phyloP scores from a whole-genome alignment of 2,113 vertebrate genomes.

The Hemiscyllium ocellatum region DNA sequence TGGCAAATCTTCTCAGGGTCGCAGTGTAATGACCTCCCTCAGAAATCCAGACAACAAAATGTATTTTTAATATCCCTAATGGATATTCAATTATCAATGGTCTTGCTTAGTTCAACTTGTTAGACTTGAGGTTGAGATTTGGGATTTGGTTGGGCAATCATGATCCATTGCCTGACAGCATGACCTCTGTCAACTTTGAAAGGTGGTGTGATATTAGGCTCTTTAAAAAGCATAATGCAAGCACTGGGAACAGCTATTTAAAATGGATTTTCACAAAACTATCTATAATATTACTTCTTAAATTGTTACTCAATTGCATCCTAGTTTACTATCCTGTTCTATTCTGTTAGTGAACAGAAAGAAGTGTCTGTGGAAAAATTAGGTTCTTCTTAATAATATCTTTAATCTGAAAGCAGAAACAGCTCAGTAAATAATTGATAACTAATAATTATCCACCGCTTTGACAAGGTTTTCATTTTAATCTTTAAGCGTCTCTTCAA shows the following conservation, averaged over 20 bases:
- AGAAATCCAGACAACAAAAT: conserved; percentile 30
- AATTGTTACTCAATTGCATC: background rate
- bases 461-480: background rate
- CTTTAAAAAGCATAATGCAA: background rate
- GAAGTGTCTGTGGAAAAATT: background rate
- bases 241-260: background rate
- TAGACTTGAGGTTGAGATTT: background rate
- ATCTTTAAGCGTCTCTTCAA: background rate
- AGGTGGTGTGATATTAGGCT: background rate
- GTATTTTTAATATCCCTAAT: conserved; percentile 33
- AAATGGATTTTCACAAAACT: background rate
- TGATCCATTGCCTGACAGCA: background rate
- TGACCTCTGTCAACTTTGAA: conserved; percentile 17
- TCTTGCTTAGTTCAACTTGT: background rate
- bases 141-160: background rate
- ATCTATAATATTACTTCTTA: background rate
- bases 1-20: background rate
- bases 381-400: background rate
- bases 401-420: background rate
- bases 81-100: conserved; percentile 3
- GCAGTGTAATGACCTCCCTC: background rate
- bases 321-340: background rate
- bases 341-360: background rate
- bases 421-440: background rate
- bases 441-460: background rate